Evolutionary conservation across 2,888 invertebrate genomes (phyloP), one percentile per base, ranked within the genome.

Genomic region (Maniola hyperantus): DNA sequence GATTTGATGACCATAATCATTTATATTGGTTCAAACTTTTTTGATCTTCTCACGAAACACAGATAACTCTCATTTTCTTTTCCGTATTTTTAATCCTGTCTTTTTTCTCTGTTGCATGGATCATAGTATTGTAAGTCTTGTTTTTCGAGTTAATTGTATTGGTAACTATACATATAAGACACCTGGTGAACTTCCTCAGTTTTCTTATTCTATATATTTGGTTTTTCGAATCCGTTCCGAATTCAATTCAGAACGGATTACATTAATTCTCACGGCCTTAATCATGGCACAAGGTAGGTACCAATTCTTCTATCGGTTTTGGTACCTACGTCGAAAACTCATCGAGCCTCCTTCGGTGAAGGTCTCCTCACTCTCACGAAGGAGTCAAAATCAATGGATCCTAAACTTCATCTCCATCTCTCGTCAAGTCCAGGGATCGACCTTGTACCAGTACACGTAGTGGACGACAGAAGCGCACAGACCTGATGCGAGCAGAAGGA

Each of bases 401-500:
- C 57, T 13, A 20, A 20, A 57, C 57, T 57, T 57, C 39, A 20
- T 18, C 6, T 13, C 36, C 8, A 1, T 54, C 15, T 36, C 44
- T 10, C 61, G 65, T 72, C 82, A 85, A 59, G 80, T 77, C 54
- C 74, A 67, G 15, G 65, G 73, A 68, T 79, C 79, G 8, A 67
- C 60, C 62, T 79, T 77, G 53, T 75, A 74, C 70, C 78, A 71
- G 48, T 72, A 66, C 1, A 74, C 68, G 73, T 81, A 87, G 74
- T 84, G 73, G 1, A 74, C 36, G 5, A 67, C 65, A 1, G 84
- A 81, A 0, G 77, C 69, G 34, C 76, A 65, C 11, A 74, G 68
- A 7, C 83, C 87, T 0, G 70, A 71, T 20, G 73, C 48, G 48
- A 92, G 74, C 1, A 81, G 36, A 2, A 80, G 64, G 5, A 67